A percentile compares a stretch with the other conserved stretches of the same genome.
phyloP scores from a whole-genome alignment of 2,113 vertebrate species.

The Vidua macroura region DNA sequence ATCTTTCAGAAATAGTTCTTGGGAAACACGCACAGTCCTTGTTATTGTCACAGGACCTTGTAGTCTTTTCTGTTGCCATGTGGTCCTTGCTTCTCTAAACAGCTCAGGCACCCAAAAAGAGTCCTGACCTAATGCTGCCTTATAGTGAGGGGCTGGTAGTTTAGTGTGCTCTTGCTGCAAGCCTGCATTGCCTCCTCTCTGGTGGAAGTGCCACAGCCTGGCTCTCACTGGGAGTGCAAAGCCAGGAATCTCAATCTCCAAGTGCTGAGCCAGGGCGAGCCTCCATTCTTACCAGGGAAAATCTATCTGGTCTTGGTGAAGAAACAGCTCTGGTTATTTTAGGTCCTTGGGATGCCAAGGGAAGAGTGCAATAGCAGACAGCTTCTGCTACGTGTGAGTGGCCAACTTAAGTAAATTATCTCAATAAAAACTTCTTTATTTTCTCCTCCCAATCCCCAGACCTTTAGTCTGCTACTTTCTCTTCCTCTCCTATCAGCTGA shows the following conservation, averaged over 20 bases:
- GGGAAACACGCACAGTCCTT: conserved; percentile 30
- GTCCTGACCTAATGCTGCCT: conserved; percentile 48
- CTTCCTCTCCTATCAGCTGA: neutral
- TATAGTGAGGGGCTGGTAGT: conserved; percentile 12
- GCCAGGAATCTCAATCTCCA: neutral
- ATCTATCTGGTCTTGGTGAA: neutral
- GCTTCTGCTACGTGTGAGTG: conserved; percentile 2
- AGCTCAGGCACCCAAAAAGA: neutral
- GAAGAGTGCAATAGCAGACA: conserved; percentile 34
- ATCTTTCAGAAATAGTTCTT: neutral
- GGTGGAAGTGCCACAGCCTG: neutral
- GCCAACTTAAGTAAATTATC: neutral
- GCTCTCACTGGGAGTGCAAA: neutral
- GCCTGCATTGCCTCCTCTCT: neutral
- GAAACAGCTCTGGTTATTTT: neutral
- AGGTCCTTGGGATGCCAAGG: neutral
- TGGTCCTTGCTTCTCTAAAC: conserved; percentile 20
- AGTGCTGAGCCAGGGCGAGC: neutral
- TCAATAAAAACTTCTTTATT: neutral
- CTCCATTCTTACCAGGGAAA: neutral
- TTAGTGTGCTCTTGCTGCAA: neutral
- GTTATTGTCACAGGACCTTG: neutral
- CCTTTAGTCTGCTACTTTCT: neutral
- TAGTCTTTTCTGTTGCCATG: neutral
- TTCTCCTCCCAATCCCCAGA: neutral